Evolutionary conservation across 2,797 vertebrate species (phyloP).

Genomic region (Malurus leucopterus): DNA sequence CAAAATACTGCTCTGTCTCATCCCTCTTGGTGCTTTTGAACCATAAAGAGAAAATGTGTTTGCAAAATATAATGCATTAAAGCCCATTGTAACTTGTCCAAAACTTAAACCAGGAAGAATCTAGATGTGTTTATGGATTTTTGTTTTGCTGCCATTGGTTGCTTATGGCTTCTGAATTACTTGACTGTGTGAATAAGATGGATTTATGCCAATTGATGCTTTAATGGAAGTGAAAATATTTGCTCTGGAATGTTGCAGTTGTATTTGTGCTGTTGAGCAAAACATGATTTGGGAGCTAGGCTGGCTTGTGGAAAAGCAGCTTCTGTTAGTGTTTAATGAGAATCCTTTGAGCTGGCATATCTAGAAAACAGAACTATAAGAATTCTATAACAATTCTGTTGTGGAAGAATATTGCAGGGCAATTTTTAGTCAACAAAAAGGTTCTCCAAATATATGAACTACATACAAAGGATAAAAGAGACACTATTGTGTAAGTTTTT

Average conservation of each 20-base stretch:
- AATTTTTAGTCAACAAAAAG: not conserved
- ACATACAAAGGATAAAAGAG: not conserved
- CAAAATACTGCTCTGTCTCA: not conserved
- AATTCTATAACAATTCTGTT: not conserved
- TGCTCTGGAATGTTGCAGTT: not conserved
- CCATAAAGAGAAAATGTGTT: not conserved
- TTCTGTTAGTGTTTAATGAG: not conserved
- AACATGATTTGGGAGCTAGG: not conserved
- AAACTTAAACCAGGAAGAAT: not conserved
- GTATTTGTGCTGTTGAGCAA: not conserved
- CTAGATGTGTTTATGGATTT: not conserved
- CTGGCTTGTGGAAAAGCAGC: not conserved
- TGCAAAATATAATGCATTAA: not conserved
- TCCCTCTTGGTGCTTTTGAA: not conserved
- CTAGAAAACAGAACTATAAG: not conserved
- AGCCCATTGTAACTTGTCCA: not conserved
- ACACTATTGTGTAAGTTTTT: not conserved
- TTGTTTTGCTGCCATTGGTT: not conserved
- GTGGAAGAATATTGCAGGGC: not conserved
- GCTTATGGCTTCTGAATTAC: not conserved
- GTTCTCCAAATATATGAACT: not conserved
- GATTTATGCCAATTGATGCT: not conserved
- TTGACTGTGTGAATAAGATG: not conserved
- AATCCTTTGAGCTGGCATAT: not conserved
- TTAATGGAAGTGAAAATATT: not conserved